Conservation (phyloP, 2,888 invertebrate genomes). For the Tridacna crocea region DNA sequence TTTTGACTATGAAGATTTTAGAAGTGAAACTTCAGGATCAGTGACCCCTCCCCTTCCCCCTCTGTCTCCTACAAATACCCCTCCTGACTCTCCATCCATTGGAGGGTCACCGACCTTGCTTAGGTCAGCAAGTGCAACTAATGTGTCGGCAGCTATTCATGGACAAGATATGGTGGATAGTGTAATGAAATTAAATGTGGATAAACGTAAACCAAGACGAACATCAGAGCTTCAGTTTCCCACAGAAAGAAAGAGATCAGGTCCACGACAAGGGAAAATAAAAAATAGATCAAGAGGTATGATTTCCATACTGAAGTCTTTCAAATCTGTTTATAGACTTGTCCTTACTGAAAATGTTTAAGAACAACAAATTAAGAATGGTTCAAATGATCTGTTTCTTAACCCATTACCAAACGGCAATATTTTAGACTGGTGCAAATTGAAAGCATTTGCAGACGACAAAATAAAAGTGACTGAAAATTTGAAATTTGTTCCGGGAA, state of each 20-base stretch:
- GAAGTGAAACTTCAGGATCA: conserved; percentile 70
- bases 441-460: too few species aligned
- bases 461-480: too few species aligned
- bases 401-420: too few species aligned
- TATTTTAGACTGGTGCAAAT: too few species aligned
- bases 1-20: conserved; percentile 69
- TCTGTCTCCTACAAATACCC: conserved; percentile 72
- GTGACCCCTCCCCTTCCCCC: conserved; percentile 78
- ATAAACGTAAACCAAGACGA: conserved; percentile 37
- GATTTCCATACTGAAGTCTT: not conserved
- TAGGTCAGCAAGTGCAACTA: conserved; percentile 63
- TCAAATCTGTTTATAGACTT: too few species aligned
- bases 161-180: conserved; percentile 56
- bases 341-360: too few species aligned
- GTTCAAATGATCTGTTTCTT: too few species aligned
- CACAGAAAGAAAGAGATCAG: conserved; percentile 37
- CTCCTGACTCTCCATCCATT: conserved; percentile 66
- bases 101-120: conserved; percentile 53
- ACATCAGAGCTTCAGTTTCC: conserved; percentile 53
- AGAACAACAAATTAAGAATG: too few species aligned
- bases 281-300: conserved; percentile 32
- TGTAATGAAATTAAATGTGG: conserved; percentile 11
- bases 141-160: conserved; percentile 58
- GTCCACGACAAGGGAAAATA: conserved; percentile 7
- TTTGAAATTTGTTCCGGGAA: too few species aligned